Percentiles rank a stretch among this genome's conserved stretches.
Conservation (phyloP, 2,888 invertebrate genomes). For the Lasioglossum pauxillum region DNA sequence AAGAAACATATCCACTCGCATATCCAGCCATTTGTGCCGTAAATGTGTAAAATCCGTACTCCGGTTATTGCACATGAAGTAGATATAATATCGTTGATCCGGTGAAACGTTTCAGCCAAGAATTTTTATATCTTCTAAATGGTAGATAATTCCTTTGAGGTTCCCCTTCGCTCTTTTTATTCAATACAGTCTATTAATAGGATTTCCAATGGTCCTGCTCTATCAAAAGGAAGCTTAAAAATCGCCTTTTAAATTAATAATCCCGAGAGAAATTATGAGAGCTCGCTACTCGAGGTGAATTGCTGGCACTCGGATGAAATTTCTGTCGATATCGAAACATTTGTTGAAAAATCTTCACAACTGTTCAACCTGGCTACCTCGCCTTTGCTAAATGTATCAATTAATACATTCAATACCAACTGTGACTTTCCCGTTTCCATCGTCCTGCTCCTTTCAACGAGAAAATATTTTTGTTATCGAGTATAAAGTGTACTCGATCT, state of each 20-base stretch:
- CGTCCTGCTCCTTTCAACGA: not conserved
- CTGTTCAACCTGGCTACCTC: not conserved
- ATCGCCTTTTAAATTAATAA: not conserved
- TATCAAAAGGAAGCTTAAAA: not conserved
- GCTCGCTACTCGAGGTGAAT: not conserved
- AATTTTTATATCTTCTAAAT: not conserved
- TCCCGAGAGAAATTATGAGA: not conserved
- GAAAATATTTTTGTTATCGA: not conserved
- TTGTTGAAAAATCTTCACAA: not conserved
- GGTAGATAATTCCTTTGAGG: not conserved
- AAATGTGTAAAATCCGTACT: too few species aligned
- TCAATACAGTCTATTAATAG: not conserved
- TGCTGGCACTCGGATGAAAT: not conserved
- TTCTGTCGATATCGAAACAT: not conserved
- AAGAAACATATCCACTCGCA: not conserved
- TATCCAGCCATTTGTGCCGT: not conserved
- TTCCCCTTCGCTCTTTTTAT: not conserved
- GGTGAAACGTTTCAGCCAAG: not conserved
- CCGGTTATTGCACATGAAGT: not conserved
- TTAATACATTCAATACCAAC: not conserved
- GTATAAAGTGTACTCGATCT: not conserved
- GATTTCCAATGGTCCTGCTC: not conserved
- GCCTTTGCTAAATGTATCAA: not conserved
- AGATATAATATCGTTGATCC: not conserved
- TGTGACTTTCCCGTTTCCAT: not conserved